A percentile compares a stretch with the other conserved stretches of the same genome.
Conservation (phyloP, 1,140 invertebrate genomes). For the Cylas formicarius region DNA sequence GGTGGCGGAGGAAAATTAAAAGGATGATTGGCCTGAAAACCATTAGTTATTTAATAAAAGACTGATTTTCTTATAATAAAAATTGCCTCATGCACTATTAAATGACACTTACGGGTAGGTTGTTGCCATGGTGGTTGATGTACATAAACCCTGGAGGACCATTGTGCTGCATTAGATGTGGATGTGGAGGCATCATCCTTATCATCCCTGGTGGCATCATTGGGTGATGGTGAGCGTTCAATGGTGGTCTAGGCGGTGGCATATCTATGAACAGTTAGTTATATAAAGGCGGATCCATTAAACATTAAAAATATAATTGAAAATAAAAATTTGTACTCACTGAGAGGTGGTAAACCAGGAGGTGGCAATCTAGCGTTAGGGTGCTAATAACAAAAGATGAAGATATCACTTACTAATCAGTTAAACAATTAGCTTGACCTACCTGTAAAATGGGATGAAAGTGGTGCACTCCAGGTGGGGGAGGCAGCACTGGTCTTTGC, state of each 20-base stretch:
- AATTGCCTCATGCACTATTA: no score
- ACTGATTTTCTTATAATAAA: no score
- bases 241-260: constrained; percentile 28
- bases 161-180: constrained; percentile 21
- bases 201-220: constrained; percentile 19
- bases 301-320: background rate
- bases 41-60: background rate
- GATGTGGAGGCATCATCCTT: constrained; percentile 23
- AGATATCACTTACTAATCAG: background rate
- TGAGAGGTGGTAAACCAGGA: constrained; percentile 35
- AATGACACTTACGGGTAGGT: constrained; percentile 23
- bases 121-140: constrained; percentile 7
- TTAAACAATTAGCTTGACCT: constrained; percentile 3
- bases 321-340: constrained; percentile 8
- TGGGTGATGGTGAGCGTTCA: constrained; percentile 16
- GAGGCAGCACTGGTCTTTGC: constrained; percentile 31
- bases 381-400: constrained; percentile 11
- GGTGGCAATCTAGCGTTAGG: constrained; percentile 25
- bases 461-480: constrained; percentile 13
- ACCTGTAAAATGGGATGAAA: constrained; percentile 21
- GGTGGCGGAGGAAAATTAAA: constrained; percentile 35
- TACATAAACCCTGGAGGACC: constrained; percentile 36
- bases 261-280: constrained; percentile 11
- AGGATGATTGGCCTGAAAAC: constrained; percentile 28
- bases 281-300: constrained; percentile 4